Evolutionary conservation across 92 coral and sea anemone genomes (phyloP), one percentile per base, ranked within the genome.

Genomic region (Diadumene lineata): DNA sequence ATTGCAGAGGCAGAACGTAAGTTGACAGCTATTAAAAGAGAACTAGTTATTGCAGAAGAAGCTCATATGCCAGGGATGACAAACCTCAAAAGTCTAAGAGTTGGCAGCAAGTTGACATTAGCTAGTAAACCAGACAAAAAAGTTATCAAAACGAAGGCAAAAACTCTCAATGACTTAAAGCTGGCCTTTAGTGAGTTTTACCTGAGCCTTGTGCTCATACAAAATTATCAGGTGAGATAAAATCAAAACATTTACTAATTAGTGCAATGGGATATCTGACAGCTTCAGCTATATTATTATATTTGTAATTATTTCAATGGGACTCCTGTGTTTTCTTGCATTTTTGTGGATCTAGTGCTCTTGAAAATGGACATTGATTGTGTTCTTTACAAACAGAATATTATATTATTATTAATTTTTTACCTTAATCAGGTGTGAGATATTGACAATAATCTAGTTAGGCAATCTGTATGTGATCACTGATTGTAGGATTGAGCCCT

Each of bases 121-220:
- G 77, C 88, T 16, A 57, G 87, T 0, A 79, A 86, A 64, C 84
- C 90, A 72, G 80, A 79, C 72, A 73, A 77, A 25, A 88, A 79
- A 43, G 85, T 74, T 38, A 60, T 69, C 34, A 79, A 83, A 60
- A 90, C 81, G 24, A 82, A 80, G 33, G 86, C 82, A 48, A 87
- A 93, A 78, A 94, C 86, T 31, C 82, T 89, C 34, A 85, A 84
- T 43, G 92, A 94, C 34, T 71, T 94, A 57, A 94, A 94, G 79
- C 79, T 94, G 81, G 98, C 98, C 55, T 94, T 94, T 70, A 93
- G 97, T 79, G 98, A 94, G 43, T 94, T 92, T 83, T 94, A 94
- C 68, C 85, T 94, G 30, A 94, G 98, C 55, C 87, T 94, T 76
- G 88, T 85, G 48, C 79, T 94, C 68, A 71, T 94, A 56, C 98